Base-by-base conservation (phyloP, 2,113 vertebrate genomes). In the Gopherus evgoodei region DNA sequence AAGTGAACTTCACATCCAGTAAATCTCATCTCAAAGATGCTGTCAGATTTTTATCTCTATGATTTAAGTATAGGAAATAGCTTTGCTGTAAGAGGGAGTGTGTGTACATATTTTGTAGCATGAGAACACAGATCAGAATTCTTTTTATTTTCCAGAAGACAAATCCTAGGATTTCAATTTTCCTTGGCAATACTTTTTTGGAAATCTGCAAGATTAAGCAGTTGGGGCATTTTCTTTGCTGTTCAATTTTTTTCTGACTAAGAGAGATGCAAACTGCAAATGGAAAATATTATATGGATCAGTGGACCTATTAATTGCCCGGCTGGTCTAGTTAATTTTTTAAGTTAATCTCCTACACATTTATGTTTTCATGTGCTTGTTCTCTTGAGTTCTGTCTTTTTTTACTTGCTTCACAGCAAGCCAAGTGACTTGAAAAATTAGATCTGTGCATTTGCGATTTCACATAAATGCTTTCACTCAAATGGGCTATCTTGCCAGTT, bases 271-370 rank as follows among this genome's bases (percentile, higher is more conserved):
- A n/a, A 97, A 96, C 97, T 93, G 94, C 89, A 95, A 97, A 97
- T 97, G 95, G 94, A 97, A 97, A 99, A 98, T 99, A 99, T 98
- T 98, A 98, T 98, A 98, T 99, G 98, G 98, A 98, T 98, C 99
- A 99, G 88, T 99, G 98, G 98, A 99, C 98, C 99, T 98, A 98
- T 99, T 99, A 99, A 99, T 99, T 99, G 98, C 98, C 97, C 98
- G 89, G 62, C 97, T 99, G 98, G 98, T 98, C 98, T 99, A 98
- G 98, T 99, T 99, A 96, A 98, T 98, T 97, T 98, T 98, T 97
- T 92, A 97, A 97, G 84, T 97, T 98, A 99, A 99, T 99, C 98
- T 98, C 97, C 96, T 97, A 94, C 96, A 98, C 97, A 97, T 94
- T 90, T 88, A 90, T 95, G 96, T 85, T 92, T 82, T 72, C 89